Percentiles rank a stretch among this genome's conserved stretches.
Evolutionary conservation across 1,140 invertebrate species (phyloP).

Genomic region (Rhyacophila brunnea): DNA sequence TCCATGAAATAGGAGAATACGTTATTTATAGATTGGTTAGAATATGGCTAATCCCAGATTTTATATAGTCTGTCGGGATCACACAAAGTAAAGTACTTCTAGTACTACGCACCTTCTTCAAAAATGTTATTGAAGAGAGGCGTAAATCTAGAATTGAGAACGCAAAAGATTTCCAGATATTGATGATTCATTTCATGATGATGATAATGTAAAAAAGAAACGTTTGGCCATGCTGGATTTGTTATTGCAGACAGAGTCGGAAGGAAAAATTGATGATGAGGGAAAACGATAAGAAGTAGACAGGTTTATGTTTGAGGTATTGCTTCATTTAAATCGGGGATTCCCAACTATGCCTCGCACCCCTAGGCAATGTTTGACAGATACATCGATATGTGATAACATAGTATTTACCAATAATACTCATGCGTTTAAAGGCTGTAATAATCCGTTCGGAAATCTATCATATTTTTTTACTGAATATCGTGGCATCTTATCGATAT

Average conservation of each 20-base stretch:
- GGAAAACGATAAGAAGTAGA: conserved; percentile 82
- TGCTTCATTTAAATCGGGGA: neutral
- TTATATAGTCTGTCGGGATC: conserved; percentile 32
- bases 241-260: conserved; percentile 59
- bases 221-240: conserved; percentile 42
- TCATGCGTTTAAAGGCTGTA: too few species aligned
- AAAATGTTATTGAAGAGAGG: conserved; percentile 40
- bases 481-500: too few species aligned
- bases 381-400: too few species aligned
- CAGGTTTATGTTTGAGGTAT: conserved; percentile 76
- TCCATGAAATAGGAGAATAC: conserved; percentile 42
- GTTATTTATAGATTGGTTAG: conserved; percentile 43
- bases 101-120: conserved; percentile 39
- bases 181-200: conserved; percentile 11
- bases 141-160: conserved; percentile 13
- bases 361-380: too few species aligned
- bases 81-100: conserved; percentile 37
- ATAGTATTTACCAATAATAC: too few species aligned
- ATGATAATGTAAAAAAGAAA: conserved; percentile 25
- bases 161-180: neutral
- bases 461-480: too few species aligned
- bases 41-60: conserved; percentile 40
- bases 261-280: conserved; percentile 56
- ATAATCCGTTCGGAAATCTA: too few species aligned
- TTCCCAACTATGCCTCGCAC: too few species aligned